Conservation (phyloP, 2,113 vertebrate species). For the Merops nubicus region DNA sequence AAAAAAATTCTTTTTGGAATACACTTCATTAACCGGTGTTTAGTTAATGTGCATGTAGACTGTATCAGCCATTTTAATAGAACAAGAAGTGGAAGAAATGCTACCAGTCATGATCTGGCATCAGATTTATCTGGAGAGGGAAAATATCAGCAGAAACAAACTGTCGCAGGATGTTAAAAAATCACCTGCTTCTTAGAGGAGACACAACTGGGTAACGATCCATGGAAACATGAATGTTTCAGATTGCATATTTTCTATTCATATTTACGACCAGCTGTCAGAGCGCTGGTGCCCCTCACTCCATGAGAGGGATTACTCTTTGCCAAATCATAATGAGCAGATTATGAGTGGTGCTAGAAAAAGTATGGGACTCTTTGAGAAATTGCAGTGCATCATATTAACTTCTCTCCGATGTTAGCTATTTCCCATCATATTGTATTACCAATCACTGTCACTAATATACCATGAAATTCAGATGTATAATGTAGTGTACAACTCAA, state of each 20-base stretch:
- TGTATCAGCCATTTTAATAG: neutral
- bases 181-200: constrained; percentile 33
- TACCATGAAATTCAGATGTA: constrained; percentile 62
- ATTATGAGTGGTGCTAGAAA: constrained; percentile 24
- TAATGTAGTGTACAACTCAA: constrained; percentile 41
- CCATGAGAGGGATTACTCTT: constrained; percentile 16
- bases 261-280: constrained; percentile 52
- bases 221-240: constrained; percentile 21
- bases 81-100: neutral
- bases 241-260: neutral
- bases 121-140: neutral
- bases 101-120: neutral
- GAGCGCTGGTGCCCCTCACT: neutral
- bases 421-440: constrained; percentile 58
- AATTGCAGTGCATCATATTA: constrained; percentile 24
- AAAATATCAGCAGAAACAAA: constrained; percentile 24
- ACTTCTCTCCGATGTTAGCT: constrained; percentile 26
- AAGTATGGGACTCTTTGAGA: constrained; percentile 2
- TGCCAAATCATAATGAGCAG: constrained; percentile 30
- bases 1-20: constrained; percentile 20
- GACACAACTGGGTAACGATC: constrained; percentile 35
- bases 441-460: constrained; percentile 61
- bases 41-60: neutral
- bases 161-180: constrained; percentile 9
- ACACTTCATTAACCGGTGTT: neutral